Base-by-base conservation (phyloP, 2,797 vertebrate species). In the Pogoniulus pusillus region DNA sequence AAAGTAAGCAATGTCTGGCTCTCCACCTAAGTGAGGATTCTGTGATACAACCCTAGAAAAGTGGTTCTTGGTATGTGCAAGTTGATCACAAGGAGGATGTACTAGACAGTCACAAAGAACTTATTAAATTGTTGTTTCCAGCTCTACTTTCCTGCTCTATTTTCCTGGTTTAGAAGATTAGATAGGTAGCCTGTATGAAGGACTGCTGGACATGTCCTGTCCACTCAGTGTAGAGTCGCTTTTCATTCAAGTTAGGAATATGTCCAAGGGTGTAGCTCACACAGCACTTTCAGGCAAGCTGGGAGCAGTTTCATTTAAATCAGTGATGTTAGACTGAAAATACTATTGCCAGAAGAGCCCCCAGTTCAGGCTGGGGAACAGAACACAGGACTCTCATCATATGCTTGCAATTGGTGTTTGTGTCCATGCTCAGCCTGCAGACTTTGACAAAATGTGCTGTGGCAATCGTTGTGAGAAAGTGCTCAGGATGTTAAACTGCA, bases 321-420 rank as follows among this genome's bases (percentile, higher is more conserved):
- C 58, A 39, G 2, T 13, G 35, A 41, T 2, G 10, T 69, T 34
- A 16, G 32, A 20, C 3, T 2, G 4, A 34, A n/a, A 70, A 49
- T 4, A 1, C 12, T 39, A 2, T 22, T 49, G 16, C 12, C n/a
- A 57, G 45, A 49, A 43, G 78, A 26, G 3, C 5, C 10, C n/a
- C 27, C 35, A 23, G 35, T 10, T 81, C 27, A 45, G 78, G 39
- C 5, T 53, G 49, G 24, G 35, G 35, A 60, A 16, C 29, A 58
- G 82, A 74, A 84, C 32, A 23, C 26, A 17, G 1, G 32, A 4
- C 12, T 60, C 30, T 57, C 0, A 0, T 49, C 19, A 3, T 8
- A 2, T 2, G 0, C 54, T n/a, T 65, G 70, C 0, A 3, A 6
- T 7, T 91, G 70, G 45, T 51, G 8, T 16, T n/a, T 58, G 2